These are phyloP conservation scores for Gallirallus australis DNA, from an alignment of 2,797 vertebrate species.

Conservation along the genomic window DNA sequence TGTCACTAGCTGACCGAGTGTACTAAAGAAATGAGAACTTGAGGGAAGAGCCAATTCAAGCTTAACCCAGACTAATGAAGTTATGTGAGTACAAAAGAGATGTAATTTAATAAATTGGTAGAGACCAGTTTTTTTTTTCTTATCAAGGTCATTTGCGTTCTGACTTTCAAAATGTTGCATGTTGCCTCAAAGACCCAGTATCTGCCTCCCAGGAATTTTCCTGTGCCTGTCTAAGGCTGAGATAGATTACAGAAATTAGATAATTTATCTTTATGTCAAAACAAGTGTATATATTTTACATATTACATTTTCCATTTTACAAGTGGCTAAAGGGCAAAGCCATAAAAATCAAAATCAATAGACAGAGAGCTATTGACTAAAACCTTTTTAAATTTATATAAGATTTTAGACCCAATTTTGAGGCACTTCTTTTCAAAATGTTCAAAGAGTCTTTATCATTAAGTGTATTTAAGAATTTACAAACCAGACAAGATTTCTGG, in stretches of 20 bases:
- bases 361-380: not conserved
- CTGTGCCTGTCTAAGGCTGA: not conserved
- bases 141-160: slow-evolving; percentile 41
- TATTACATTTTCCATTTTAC: slow-evolving; percentile 38
- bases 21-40: slow-evolving; percentile 1
- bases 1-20: not conserved
- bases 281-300: slow-evolving; percentile 38
- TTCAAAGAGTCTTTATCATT: not conserved
- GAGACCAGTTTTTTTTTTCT: slow-evolving; percentile 5
- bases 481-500: not conserved
- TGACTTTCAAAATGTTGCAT: slow-evolving; percentile 27
- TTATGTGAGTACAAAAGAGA: not conserved
- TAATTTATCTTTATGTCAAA: slow-evolving; percentile 64
- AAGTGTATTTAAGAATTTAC: not conserved
- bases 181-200: slow-evolving; percentile 1
- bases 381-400: not conserved
- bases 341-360: slow-evolving; percentile 30
- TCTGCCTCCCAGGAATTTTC: slow-evolving; percentile 44
- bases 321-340: slow-evolving; percentile 27
- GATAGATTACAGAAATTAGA: slow-evolving; percentile 50
- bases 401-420: not conserved
- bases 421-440: not conserved
- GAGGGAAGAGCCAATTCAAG: not conserved
- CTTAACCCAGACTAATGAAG: not conserved
- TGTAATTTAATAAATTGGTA: slow-evolving; percentile 37